phyloP scores from a whole-genome alignment of 2,888 invertebrate species.

The Aplocera efformata region DNA sequence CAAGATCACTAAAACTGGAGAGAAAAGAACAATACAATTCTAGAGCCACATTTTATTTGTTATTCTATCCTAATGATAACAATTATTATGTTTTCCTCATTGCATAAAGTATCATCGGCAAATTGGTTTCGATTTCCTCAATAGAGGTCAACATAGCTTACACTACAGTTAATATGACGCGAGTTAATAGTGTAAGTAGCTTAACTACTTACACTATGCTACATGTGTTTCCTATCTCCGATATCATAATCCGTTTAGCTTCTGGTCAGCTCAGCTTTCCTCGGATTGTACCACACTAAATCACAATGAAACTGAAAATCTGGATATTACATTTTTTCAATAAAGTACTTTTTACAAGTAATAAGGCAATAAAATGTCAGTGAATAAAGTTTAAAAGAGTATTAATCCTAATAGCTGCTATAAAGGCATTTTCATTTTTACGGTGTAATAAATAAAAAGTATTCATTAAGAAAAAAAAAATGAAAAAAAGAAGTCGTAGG shows the following conservation, averaged over 20 bases:
- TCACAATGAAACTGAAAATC: neutral
- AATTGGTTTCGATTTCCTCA: slow-evolving; percentile 28
- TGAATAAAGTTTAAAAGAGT: no score
- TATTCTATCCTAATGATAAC: slow-evolving; percentile 1
- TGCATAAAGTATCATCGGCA: slow-evolving; percentile 12
- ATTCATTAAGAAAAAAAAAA: no score
- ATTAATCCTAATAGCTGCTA: no score
- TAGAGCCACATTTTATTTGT: neutral
- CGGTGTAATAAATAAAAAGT: no score
- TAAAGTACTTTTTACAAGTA: neutral
- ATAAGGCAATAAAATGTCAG: neutral
- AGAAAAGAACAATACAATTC: no score
- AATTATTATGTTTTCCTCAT: slow-evolving; percentile 6
- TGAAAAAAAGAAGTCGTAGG: no score
- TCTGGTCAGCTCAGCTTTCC: slow-evolving; percentile 36
- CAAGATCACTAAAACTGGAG: no score
- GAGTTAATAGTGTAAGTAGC: neutral
- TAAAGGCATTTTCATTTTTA: no score
- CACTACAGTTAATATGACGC: neutral
- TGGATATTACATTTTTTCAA: neutral
- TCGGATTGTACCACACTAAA: slow-evolving; percentile 28
- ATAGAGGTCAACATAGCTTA: slow-evolving; percentile 27
- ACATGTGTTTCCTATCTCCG: slow-evolving; percentile 41
- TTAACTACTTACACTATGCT: slow-evolving; percentile 30
- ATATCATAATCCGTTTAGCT: slow-evolving; percentile 51